These are phyloP conservation scores for Anas acuta DNA, from an alignment of 2,797 vertebrate species.

Conservation along the genomic window DNA sequence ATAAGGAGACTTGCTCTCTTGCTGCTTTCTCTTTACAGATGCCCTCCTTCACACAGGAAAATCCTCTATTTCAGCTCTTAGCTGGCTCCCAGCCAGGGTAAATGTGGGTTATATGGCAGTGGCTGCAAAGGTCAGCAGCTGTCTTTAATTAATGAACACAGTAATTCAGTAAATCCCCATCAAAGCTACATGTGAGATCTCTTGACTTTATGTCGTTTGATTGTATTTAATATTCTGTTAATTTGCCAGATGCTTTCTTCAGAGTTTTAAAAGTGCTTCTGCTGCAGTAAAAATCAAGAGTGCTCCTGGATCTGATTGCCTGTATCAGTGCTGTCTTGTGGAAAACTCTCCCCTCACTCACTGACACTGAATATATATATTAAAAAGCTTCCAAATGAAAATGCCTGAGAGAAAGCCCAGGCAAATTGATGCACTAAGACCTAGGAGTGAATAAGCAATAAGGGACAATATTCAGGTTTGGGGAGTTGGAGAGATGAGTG, in stretches of 20 bases:
- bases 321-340: not conserved
- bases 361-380: not conserved
- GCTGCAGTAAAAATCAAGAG: constrained; percentile 36
- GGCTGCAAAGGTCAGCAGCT: not conserved
- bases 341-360: constrained; percentile 1
- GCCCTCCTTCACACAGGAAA: not conserved
- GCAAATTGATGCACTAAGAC: not conserved
- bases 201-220: not conserved
- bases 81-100: not conserved
- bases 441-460: not conserved
- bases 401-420: not conserved
- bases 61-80: not conserved
- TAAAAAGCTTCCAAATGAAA: not conserved
- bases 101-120: not conserved
- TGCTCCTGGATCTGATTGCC: not conserved
- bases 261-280: not conserved
- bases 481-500: not conserved
- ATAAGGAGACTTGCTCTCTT: not conserved
- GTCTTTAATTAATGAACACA: not conserved
- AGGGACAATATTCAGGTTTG: not conserved
- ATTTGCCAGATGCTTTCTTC: constrained; percentile 14
- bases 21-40: not conserved
- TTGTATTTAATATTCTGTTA: not conserved
- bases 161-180: not conserved
- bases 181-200: not conserved